A percentile compares a stretch with the other conserved stretches of the same genome.
These are phyloP conservation scores for Chiloscyllium punctatum DNA, from an alignment of 2,797 vertebrate species.

Conservation along the genomic window DNA sequence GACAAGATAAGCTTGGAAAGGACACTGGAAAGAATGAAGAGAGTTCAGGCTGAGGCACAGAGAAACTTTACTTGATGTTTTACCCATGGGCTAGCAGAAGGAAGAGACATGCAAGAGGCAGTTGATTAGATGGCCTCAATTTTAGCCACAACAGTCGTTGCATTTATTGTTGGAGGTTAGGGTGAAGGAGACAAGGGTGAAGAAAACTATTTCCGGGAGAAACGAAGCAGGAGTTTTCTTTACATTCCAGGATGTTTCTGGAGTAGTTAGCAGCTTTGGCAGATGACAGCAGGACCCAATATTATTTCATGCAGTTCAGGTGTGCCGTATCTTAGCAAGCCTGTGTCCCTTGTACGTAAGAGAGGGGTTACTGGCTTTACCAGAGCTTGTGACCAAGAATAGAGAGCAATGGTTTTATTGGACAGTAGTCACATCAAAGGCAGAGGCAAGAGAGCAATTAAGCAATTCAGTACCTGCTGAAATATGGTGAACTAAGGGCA, in stretches of 20 bases:
- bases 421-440: no score
- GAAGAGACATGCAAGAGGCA: background rate
- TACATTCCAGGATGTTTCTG: background rate
- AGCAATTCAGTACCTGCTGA: no score
- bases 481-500: no score
- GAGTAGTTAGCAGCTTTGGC: background rate
- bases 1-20: no score
- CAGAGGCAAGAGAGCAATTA: no score
- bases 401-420: no score
- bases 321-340: background rate
- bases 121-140: background rate
- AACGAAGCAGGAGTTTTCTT: background rate
- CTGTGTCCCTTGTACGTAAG: background rate
- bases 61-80: background rate
- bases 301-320: background rate
- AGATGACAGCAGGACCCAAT: background rate
- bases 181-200: background rate
- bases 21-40: background rate
- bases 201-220: background rate
- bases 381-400: no score
- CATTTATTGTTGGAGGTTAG: background rate
- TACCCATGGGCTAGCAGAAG: background rate
- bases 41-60: background rate
- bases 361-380: no score
- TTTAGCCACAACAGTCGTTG: background rate